These are phyloP conservation scores for Chlorops oryzae DNA, from an alignment of 1,140 invertebrate species.

Conservation along the genomic window DNA sequence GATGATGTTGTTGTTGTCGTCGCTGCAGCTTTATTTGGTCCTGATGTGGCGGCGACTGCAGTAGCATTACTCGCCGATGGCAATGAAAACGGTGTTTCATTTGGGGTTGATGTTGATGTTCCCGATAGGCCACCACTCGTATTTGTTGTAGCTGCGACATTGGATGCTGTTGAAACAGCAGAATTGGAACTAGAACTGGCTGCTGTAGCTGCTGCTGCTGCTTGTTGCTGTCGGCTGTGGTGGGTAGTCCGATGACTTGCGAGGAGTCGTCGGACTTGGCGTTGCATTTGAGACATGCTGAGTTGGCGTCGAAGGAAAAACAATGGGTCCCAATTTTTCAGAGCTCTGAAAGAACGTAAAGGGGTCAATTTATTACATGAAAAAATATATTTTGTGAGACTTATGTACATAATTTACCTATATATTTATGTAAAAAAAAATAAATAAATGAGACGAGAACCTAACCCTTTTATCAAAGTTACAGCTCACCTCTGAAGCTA, in stretches of 20 bases:
- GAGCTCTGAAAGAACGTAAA: constrained; percentile 61
- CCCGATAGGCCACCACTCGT: neutral
- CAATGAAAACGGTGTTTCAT: constrained; percentile 14
- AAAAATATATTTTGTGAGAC: too few species aligned
- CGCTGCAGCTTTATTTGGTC: constrained; percentile 1
- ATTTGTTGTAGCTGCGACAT: neutral
- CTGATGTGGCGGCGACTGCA: constrained; percentile 10
- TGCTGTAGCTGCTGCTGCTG: constrained; percentile 10
- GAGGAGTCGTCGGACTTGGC: constrained; percentile 23
- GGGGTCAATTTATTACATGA: too few species aligned
- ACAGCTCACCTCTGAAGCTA: too few species aligned
- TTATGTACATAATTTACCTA: too few species aligned
- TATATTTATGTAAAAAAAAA: too few species aligned
- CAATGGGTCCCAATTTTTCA: constrained; percentile 64
- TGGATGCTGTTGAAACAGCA: neutral
- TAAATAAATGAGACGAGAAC: too few species aligned
- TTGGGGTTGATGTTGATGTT: neutral
- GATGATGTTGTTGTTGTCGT: constrained; percentile 3
- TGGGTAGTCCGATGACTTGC: constrained; percentile 34
- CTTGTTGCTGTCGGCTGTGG: constrained; percentile 28
- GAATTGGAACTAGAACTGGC: neutral
- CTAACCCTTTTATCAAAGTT: too few species aligned
- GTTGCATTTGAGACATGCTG: constrained; percentile 49
- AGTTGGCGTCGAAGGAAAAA: constrained; percentile 63
- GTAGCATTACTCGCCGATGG: constrained; percentile 11